These are phyloP conservation scores for Thelaira solivaga DNA, from an alignment of 2,888 invertebrate species.

Conservation along the genomic window DNA sequence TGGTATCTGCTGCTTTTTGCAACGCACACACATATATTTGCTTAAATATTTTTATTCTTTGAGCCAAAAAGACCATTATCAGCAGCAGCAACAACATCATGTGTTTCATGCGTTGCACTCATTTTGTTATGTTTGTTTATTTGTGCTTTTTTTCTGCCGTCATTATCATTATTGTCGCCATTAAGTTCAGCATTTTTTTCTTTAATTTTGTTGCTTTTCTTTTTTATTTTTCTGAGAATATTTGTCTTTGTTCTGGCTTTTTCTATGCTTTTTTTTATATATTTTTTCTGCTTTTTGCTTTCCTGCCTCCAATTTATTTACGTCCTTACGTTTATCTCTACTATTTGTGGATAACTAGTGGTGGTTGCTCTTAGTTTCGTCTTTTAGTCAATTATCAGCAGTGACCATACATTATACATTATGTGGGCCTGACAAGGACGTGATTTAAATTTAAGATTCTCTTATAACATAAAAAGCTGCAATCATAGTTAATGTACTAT, in stretches of 20 bases:
- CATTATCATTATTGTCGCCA: slow-evolving; percentile 73
- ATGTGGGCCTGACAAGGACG: slow-evolving; percentile 40
- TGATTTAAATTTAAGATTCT: slow-evolving; percentile 41
- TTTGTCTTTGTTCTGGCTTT: slow-evolving; percentile 30
- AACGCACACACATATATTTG: not conserved
- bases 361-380: slow-evolving; percentile 24
- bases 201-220: too few relatives aligned
- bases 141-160: slow-evolving; percentile 59
- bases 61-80: slow-evolving; percentile 56
- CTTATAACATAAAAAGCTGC: slow-evolving; percentile 4
- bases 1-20: not conserved
- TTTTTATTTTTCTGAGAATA: not conserved
- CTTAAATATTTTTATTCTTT: slow-evolving; percentile 1
- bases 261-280: too few relatives aligned
- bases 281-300: not conserved
- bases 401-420: slow-evolving; percentile 29
- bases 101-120: slow-evolving; percentile 46
- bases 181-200: slow-evolving; percentile 66
- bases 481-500: not conserved
- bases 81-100: slow-evolving; percentile 30
- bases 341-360: not conserved
- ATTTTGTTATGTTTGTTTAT: slow-evolving; percentile 21
- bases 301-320: slow-evolving; percentile 36
- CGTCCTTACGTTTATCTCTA: slow-evolving; percentile 21
- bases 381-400: slow-evolving; percentile 47